Evolutionary conservation across 2,113 vertebrate genomes (phyloP).

Genomic region (Sapajus apella): DNA sequence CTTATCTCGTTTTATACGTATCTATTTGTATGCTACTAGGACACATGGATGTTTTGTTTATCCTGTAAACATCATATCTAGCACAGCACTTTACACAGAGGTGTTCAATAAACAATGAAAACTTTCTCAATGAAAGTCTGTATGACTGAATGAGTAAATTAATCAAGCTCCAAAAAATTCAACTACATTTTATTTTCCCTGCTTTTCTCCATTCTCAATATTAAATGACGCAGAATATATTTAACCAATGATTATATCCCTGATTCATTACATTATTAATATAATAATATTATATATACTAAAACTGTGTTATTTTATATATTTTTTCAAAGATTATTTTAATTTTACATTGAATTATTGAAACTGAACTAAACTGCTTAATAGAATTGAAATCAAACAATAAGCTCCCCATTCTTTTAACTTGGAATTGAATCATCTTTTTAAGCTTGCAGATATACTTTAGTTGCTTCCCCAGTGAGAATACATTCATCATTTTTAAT

Average conservation of each 20-base stretch:
- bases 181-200: neutral
- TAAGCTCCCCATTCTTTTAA: neutral
- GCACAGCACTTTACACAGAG: neutral
- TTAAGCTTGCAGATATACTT: neutral
- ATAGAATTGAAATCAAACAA: too few relatives aligned
- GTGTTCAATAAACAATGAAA: neutral
- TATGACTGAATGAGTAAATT: neutral
- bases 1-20: neutral
- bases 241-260: neutral
- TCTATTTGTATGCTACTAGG: neutral
- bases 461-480: neutral
- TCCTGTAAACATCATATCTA: neutral
- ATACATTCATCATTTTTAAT: neutral
- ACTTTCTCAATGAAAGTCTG: neutral
- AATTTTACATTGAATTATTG: neutral
- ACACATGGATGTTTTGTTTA: neutral
- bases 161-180: neutral
- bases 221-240: slow-evolving; percentile 9
- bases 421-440: slow-evolving; percentile 6
- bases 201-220: neutral
- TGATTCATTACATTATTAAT: neutral
- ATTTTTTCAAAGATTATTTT: neutral
- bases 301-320: neutral
- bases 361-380: too few relatives aligned
- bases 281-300: neutral